Evolutionary conservation across 2,113 vertebrate genomes (phyloP), one percentile per base, ranked within the genome.

Genomic region (Nothobranchius furzeri): DNA sequence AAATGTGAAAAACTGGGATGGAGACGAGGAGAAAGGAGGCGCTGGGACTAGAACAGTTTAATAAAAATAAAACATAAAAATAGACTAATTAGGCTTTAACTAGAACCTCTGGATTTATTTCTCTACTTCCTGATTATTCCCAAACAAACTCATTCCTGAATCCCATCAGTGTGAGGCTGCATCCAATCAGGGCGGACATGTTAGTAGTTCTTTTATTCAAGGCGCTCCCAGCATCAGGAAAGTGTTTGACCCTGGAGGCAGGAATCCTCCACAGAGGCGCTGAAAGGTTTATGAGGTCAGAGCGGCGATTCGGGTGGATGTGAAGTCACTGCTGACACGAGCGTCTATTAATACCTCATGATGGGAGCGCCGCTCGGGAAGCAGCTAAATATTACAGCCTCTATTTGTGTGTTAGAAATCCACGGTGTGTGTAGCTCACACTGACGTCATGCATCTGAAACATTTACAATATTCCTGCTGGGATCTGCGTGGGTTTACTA

Each of bases 271-370:
- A 52, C 25, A 54, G 4, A 52, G 77, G 73, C 76, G 87, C 64
- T 82, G 82, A 76, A 83, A 78, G 70, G 57, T 85, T 78, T 67
- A 77, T 14, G 79, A 79, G 79, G 81, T 75, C 81, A 81, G 51
- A 11, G 68, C 60, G 20, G 60, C 62, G 20, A 78, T 72, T 51
- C 77, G 75, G 64, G 60, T 51, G 45, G 53, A 37, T 12, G 54
- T 74, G 76, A 78, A 64, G 79, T 79, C 83, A 79, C 4, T 42
- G 70, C 68, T 90, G 77, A 86, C 68, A 80, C 73, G 2, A 42
- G 12, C 8, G 48, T 63, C 84, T 85, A 88, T 84, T 84, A 75
- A 86, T 86, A 91, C 55, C 72, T 46, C 0, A 62, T 85, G 84
- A 88, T 74, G 7, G 30, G 73, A 66, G 64, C 13, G 36, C 30